These are phyloP conservation scores for Parauchenoglanis punctatus DNA, from an alignment of 2,797 vertebrate species.

Conservation along the genomic window DNA sequence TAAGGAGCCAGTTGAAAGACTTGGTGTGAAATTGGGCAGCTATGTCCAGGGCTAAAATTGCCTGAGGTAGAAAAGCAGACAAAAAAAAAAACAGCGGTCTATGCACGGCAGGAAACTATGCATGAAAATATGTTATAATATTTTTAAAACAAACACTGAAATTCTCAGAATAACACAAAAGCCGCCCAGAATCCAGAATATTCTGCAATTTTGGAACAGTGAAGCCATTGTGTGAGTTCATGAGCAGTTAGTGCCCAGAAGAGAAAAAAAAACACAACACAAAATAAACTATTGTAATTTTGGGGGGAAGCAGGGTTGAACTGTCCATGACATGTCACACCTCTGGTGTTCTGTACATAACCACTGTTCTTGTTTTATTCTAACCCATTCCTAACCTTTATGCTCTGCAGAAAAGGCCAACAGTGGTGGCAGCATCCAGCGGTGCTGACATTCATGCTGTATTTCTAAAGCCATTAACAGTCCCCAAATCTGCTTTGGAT, in stretches of 20 bases:
- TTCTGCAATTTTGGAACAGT: slow-evolving; percentile 43
- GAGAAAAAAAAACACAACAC: slow-evolving; percentile 21
- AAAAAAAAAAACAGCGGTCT: slow-evolving; percentile 1
- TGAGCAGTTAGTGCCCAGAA: slow-evolving; percentile 30
- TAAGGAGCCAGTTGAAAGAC: slow-evolving; percentile 28
- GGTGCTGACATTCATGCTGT: slow-evolving; percentile 3
- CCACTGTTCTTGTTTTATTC: slow-evolving; percentile 29
- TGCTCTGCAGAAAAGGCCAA: slow-evolving; percentile 4
- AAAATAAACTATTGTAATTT: slow-evolving; percentile 28
- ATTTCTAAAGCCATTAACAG: slow-evolving; percentile 9
- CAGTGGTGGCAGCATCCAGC: not conserved
- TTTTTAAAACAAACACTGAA: slow-evolving; percentile 56
- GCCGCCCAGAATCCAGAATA: slow-evolving; percentile 44
- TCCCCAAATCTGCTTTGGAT: not conserved
- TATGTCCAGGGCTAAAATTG: slow-evolving; percentile 27
- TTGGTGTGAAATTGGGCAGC: slow-evolving; percentile 25
- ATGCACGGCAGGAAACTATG: slow-evolving; percentile 44
- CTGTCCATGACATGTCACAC: slow-evolving; percentile 30
- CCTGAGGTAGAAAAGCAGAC: slow-evolving; percentile 43
- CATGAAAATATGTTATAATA: slow-evolving; percentile 47
- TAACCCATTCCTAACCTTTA: slow-evolving; percentile 23
- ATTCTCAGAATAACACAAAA: slow-evolving; percentile 55
- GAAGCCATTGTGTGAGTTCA: slow-evolving; percentile 46
- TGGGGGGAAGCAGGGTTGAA: not conserved
- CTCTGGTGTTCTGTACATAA: slow-evolving; percentile 18